phyloP scores from a whole-genome alignment of 2,888 invertebrate genomes.

The Agonum fuliginosum region DNA sequence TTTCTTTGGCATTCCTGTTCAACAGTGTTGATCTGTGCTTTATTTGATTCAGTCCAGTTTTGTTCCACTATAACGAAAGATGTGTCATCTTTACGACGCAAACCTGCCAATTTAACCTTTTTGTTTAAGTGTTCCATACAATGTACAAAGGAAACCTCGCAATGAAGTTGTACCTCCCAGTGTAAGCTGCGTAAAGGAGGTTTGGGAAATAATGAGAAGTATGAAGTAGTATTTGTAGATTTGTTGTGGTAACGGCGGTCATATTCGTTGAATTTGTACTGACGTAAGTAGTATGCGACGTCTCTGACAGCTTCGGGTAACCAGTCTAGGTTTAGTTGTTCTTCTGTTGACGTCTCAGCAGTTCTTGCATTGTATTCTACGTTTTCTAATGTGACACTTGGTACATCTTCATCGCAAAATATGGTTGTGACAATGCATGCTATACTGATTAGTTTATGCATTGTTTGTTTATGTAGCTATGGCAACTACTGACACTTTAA shows the following conservation, averaged over 20 bases:
- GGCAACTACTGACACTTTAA: no score
- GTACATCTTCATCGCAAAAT: no score
- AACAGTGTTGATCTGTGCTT: slow-evolving; percentile 71
- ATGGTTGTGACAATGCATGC: no score
- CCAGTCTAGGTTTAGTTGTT: neutral
- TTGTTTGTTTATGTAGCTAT: no score
- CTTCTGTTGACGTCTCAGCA: no score
- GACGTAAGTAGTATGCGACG: slow-evolving; percentile 78
- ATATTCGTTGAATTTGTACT: slow-evolving; percentile 80
- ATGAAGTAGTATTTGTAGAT: slow-evolving; percentile 64
- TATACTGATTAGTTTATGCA: no score
- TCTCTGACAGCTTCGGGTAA: slow-evolving; percentile 74
- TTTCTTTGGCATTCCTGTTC: slow-evolving; percentile 74
- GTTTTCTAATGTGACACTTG: no score
- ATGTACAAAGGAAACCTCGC: slow-evolving; percentile 74
- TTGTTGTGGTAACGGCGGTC: slow-evolving; percentile 73
- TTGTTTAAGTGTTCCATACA: slow-evolving; percentile 77
- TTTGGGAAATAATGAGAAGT: slow-evolving; percentile 74
- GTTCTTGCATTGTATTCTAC: no score
- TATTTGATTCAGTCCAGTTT: slow-evolving; percentile 71
- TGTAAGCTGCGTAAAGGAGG: slow-evolving; percentile 77
- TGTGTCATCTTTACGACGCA: slow-evolving; percentile 75
- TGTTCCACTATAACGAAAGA: slow-evolving; percentile 73
- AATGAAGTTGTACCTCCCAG: slow-evolving; percentile 78
- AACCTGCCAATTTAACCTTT: slow-evolving; percentile 70